phyloP scores from a whole-genome alignment of 2,888 invertebrate genomes.

The Macropis europaea region DNA sequence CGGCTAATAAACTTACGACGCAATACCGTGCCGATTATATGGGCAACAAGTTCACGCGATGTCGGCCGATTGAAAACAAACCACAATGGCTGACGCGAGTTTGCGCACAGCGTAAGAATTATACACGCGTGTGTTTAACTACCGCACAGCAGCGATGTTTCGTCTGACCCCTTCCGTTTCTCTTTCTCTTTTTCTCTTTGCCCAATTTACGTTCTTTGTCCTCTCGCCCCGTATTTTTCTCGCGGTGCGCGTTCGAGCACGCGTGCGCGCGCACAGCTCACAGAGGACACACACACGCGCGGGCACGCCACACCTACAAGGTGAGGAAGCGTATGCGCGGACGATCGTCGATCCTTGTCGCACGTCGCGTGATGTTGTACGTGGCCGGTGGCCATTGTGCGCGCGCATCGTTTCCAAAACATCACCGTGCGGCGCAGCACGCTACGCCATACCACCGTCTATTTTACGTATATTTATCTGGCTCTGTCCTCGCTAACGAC shows the following conservation, averaged over 20 bases:
- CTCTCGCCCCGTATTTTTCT: background rate
- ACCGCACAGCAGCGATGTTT: background rate
- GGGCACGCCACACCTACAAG: too few species aligned
- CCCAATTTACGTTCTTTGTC: conserved; percentile 9
- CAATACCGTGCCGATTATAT: conserved; percentile 29
- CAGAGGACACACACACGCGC: background rate
- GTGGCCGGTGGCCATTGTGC: conserved; percentile 53
- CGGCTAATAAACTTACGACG: conserved; percentile 47
- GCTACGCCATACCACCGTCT: conserved; percentile 25
- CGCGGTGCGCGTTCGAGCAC: background rate
- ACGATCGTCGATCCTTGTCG: background rate
- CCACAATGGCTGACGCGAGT: conserved; percentile 26
- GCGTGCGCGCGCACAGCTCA: too few species aligned
- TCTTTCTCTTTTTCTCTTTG: conserved; percentile 2
- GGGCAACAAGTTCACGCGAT: conserved; percentile 47
- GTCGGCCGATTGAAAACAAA: conserved; percentile 45
- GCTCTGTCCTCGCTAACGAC: background rate
- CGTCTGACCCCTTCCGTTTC: background rate
- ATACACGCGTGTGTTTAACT: background rate
- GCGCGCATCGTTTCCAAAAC: conserved; percentile 56
- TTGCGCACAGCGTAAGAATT: conserved; percentile 15
- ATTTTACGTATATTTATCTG: conserved; percentile 38
- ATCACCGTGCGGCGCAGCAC: too few species aligned
- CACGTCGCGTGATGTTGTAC: conserved; percentile 44
- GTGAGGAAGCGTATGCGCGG: too few species aligned